Conservation (phyloP, 2,113 vertebrate genomes). For the Hippolais icterina region DNA sequence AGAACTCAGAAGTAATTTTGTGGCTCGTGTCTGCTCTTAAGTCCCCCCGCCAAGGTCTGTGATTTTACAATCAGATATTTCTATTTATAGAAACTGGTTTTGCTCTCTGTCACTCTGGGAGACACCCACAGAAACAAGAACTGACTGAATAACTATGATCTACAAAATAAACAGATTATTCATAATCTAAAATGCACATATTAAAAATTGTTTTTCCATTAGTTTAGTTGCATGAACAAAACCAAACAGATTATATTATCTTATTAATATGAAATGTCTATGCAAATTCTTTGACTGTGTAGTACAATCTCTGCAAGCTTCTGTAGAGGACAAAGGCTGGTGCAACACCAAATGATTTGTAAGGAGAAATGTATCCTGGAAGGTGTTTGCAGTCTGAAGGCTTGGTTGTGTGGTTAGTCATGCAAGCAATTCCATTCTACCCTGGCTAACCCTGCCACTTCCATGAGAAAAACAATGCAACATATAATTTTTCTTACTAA, state of each 20-base stretch:
- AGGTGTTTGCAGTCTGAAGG: not conserved
- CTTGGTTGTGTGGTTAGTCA: not conserved
- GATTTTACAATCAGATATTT: slow-evolving; percentile 41
- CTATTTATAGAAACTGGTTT: not conserved
- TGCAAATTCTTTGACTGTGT: not conserved
- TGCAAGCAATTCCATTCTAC: not conserved
- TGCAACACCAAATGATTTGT: not conserved
- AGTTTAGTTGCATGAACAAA: not conserved
- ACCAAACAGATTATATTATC: not conserved
- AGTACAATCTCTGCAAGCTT: not conserved
- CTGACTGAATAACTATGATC: not conserved
- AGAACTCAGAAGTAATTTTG: not conserved
- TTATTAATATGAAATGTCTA: not conserved
- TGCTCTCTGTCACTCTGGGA: not conserved
- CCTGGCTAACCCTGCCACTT: not conserved
- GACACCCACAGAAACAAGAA: not conserved
- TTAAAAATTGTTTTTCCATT: not conserved
- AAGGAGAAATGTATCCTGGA: not conserved
- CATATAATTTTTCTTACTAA: not conserved
- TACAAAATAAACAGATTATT: not conserved
- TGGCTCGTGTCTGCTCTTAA: not conserved
- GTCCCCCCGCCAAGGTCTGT: not conserved
- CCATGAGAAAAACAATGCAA: not conserved
- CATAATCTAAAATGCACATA: not conserved
- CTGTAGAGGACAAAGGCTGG: not conserved